phyloP scores from a whole-genome alignment of 2,797 vertebrate genomes.

The Synaphobranchus kaupii region DNA sequence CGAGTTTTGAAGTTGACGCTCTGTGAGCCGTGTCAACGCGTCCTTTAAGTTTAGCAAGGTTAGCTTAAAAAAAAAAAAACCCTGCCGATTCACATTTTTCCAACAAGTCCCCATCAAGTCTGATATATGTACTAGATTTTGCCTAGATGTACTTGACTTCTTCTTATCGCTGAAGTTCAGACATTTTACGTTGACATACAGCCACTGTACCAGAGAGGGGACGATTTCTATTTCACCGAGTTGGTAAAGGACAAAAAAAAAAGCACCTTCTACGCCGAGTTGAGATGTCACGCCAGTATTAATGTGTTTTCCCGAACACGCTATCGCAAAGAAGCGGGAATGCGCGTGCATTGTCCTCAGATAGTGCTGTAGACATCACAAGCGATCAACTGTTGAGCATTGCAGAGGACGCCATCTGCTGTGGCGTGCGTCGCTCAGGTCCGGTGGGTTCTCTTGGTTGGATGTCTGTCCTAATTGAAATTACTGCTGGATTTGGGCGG shows the following conservation, averaged over 20 bases:
- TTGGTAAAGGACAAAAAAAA: not conserved
- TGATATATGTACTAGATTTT: not conserved
- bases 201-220: not conserved
- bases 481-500: slow-evolving; percentile 66
- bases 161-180: not conserved
- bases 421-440: slow-evolving; percentile 58
- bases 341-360: slow-evolving; percentile 59
- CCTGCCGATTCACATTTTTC: not conserved
- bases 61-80: not conserved
- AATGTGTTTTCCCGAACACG: not conserved
- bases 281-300: not conserved
- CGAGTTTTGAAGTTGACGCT: slow-evolving; percentile 12
- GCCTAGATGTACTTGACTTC: not conserved
- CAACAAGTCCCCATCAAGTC: not conserved
- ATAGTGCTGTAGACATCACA: slow-evolving; percentile 47
- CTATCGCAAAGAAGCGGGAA: slow-evolving; percentile 44
- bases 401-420: slow-evolving; percentile 72
- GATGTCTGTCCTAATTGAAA: slow-evolving; percentile 67
- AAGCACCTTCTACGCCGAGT: not conserved
- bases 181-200: not conserved
- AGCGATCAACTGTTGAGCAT: slow-evolving; percentile 64
- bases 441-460: slow-evolving; percentile 66
- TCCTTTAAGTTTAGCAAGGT: not conserved
- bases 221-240: not conserved
- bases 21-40: not conserved